Conservation (phyloP, 2,888 invertebrate genomes). For the Neoscelio sp. region DNA sequence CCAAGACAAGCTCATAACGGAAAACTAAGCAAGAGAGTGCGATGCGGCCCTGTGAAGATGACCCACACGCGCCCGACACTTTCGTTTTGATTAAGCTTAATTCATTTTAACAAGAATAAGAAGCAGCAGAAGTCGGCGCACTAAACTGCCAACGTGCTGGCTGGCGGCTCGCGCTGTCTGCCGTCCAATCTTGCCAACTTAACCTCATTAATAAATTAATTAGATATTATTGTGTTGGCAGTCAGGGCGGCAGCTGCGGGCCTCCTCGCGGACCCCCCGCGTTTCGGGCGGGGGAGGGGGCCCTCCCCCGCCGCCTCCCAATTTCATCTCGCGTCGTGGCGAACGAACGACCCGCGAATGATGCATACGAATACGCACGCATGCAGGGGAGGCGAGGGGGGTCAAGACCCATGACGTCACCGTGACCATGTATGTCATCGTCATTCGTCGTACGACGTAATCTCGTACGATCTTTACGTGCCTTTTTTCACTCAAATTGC, state of each 20-base stretch:
- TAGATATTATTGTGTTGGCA: constrained; percentile 83
- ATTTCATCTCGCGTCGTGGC: constrained; percentile 39
- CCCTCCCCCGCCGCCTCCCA: constrained; percentile 28
- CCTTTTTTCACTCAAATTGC: constrained; percentile 58
- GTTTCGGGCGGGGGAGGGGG: too few relatives aligned
- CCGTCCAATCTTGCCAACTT: constrained; percentile 82
- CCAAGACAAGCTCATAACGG: constrained; percentile 33
- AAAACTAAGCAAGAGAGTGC: constrained; percentile 54
- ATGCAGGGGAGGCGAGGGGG: constrained; percentile 45
- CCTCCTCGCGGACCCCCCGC: constrained; percentile 63
- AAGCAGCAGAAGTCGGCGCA: constrained; percentile 64
- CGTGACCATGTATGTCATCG: constrained; percentile 18
- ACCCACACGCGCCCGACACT: constrained; percentile 75
- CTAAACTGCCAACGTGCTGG: constrained; percentile 62
- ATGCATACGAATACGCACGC: constrained; percentile 52
- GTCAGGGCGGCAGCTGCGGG: constrained; percentile 81
- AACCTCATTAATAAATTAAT: constrained; percentile 83
- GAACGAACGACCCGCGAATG: constrained; percentile 62
- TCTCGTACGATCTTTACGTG: constrained; percentile 51
- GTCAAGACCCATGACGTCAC: constrained; percentile 69
- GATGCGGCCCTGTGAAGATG: constrained; percentile 73
- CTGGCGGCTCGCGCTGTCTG: constrained; percentile 79
- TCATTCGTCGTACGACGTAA: constrained; percentile 36
- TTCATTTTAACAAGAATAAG: constrained; percentile 75
- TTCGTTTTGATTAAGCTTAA: constrained; percentile 79